phyloP scores from a whole-genome alignment of 2,797 vertebrate genomes.

The Megaceryle alcyon region DNA sequence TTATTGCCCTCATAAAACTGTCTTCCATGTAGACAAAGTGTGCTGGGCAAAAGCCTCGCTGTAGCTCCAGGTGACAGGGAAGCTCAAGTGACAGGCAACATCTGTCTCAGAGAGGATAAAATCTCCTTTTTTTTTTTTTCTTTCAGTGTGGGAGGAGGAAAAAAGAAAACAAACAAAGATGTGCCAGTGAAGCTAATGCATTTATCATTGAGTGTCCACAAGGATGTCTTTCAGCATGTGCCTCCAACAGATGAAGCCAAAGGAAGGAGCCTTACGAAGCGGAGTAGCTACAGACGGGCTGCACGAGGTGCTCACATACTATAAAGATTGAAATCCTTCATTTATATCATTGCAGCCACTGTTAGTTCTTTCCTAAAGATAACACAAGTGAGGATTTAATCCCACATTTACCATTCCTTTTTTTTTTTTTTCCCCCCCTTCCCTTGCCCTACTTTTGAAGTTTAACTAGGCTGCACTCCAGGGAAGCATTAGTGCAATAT shows the following conservation, averaged over 20 bases:
- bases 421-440: neutral
- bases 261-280: neutral
- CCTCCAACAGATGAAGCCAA: neutral
- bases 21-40: neutral
- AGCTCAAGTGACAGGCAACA: neutral
- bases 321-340: neutral
- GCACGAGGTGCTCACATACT: neutral
- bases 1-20: neutral
- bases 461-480: conserved; percentile 22
- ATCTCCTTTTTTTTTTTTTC: neutral
- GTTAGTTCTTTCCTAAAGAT: neutral
- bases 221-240: neutral
- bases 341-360: neutral
- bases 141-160: neutral
- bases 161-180: neutral
- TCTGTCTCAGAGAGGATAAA: neutral
- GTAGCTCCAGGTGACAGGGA: neutral
- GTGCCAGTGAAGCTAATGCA: neutral
- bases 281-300: neutral
- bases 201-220: neutral
- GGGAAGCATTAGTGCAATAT: neutral
- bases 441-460: neutral
- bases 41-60: neutral
- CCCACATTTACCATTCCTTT: neutral
- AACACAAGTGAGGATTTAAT: neutral